Conservation (phyloP, 2,888 invertebrate species). For the Cinara cedri region DNA sequence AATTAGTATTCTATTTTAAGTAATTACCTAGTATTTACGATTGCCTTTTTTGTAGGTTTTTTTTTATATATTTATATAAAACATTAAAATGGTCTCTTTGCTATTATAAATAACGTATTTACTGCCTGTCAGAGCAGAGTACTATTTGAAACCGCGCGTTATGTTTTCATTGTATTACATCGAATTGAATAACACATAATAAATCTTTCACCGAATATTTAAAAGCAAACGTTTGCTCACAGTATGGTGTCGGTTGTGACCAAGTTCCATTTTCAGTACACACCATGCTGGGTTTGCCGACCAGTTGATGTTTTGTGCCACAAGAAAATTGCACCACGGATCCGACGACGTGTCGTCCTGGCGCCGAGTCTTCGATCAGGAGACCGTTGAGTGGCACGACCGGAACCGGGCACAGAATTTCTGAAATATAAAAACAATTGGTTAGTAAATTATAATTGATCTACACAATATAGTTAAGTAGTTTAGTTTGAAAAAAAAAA, state of each 20-base stretch:
- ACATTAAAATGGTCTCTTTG: too few species aligned
- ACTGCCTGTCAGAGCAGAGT: too few species aligned
- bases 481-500: too few species aligned
- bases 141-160: not conserved
- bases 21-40: too few species aligned
- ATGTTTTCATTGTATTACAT: not conserved
- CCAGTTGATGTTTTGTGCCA: conserved; percentile 70
- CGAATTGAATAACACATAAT: not conserved
- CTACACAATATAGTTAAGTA: too few species aligned
- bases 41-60: too few species aligned
- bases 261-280: conserved; percentile 88
- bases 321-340: conserved; percentile 81
- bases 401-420: conserved; percentile 82
- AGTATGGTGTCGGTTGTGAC: conserved; percentile 86
- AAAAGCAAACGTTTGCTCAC: conserved; percentile 65
- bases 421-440: conserved; percentile 64
- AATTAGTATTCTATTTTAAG: too few species aligned
- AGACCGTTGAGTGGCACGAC: conserved; percentile 75
- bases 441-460: too few species aligned
- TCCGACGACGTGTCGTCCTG: conserved; percentile 78
- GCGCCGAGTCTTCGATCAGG: conserved; percentile 65
- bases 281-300: conserved; percentile 81
- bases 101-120: too few species aligned
- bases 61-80: too few species aligned
- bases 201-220: conserved; percentile 9